Evolutionary conservation across 2,113 vertebrate genomes (phyloP).

Genomic region (Psophia crepitans): DNA sequence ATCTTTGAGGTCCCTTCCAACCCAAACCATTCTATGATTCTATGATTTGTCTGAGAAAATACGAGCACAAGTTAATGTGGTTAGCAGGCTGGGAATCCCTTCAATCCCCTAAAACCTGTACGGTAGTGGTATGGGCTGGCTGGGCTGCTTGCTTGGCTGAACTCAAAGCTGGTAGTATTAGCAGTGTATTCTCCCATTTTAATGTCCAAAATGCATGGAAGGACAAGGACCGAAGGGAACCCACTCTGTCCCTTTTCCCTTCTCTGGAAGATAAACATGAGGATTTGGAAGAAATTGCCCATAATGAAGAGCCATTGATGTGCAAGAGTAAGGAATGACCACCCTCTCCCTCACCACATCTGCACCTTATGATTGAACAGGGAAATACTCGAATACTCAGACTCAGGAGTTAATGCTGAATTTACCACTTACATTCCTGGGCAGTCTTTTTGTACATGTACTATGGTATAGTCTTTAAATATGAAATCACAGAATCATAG

Average conservation of each 20-base stretch:
- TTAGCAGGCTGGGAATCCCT: not conserved
- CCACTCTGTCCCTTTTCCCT: not conserved
- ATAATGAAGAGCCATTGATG: not conserved
- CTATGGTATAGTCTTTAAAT: not conserved
- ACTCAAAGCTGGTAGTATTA: not conserved
- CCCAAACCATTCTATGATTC: no score
- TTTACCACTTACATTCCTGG: not conserved
- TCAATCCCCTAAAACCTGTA: fast-evolving
- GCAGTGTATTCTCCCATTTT: not conserved
- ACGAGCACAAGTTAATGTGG: not conserved
- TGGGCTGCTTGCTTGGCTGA: not conserved
- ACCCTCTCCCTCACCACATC: not conserved
- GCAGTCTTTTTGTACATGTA: not conserved
- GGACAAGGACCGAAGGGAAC: not conserved
- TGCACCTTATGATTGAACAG: not conserved
- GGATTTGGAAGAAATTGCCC: not conserved
- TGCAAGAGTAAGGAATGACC: not conserved
- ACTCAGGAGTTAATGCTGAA: not conserved
- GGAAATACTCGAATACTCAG: not conserved
- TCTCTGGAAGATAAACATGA: not conserved
- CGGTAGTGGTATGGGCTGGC: not conserved
- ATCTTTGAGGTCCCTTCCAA: no score
- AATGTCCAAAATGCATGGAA: not conserved
- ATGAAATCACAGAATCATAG: no score
- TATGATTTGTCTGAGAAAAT: not conserved